Base-by-base conservation (phyloP, 1,140 invertebrate species). In the Atta cephalotes region DNA sequence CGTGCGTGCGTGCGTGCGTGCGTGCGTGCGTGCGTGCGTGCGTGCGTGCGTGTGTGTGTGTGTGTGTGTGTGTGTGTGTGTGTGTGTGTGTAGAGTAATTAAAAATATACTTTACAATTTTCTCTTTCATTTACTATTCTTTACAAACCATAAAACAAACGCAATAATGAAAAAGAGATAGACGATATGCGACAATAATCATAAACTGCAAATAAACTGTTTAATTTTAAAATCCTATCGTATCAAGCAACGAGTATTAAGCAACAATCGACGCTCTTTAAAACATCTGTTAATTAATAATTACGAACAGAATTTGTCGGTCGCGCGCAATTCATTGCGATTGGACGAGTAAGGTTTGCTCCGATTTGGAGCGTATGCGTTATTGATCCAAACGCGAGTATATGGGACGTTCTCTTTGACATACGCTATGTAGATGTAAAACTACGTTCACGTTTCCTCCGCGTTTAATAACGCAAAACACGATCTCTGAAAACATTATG, bases 371-470 rank as follows among this genome's bases (percentile, higher is more conserved):
- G 62, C 82, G 60, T 77, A 65, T 63, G 60, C 60, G 58, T 77
- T 85, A 85, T 85, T 77, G 82, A 85, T 85, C 71, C 71, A 60
- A 25, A 65, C 53, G 71, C 81, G n/a, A 35, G 35, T 60, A 77
- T 77, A 85, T 76, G 51, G 71, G 39, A 58, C 60, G 12, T 85
- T 5, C 82, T 82, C 70, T 74, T 74, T 74, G 80, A 72, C 80
- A 74, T n/a, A 62, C 56, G 68, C 49, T 80, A 21, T 31, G 78
- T 31, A n/a, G 2, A 56, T 16, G n/a, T 78, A 63, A 68, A 68
- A 80, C 63, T 68, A 45, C 28, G 14, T 80, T 28, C 28, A 51
- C 25, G 18, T 58, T 76, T 56, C 49, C 65, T 56, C 51, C 63
- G 14, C 28, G 28, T 80, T 68, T 53, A 80, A 70, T 68, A 49